Evolutionary conservation across 2,888 invertebrate species (phyloP).

Genomic region (Andrena marginata): DNA sequence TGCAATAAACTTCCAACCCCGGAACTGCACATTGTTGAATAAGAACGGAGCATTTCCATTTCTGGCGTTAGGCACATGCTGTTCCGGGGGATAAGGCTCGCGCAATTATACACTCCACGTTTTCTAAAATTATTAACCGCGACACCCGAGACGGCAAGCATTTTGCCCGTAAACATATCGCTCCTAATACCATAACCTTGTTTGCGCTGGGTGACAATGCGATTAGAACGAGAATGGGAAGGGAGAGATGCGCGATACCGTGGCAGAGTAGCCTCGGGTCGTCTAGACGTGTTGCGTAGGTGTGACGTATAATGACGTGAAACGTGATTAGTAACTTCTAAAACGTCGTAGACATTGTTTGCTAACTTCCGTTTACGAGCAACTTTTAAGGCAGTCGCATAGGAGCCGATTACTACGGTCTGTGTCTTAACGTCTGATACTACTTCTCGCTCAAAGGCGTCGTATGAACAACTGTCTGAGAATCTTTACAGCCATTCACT

Average conservation of each 20-base stretch:
- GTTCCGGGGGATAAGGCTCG: conserved; percentile 20
- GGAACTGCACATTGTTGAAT: background rate
- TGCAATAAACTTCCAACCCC: background rate
- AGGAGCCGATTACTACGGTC: background rate
- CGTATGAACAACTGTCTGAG: too few species aligned
- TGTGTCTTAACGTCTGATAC: conserved; percentile 9
- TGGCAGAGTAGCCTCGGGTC: conserved; percentile 54
- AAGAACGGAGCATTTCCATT: conserved; percentile 6
- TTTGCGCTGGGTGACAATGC: conserved; percentile 68
- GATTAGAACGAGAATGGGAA: conserved; percentile 63
- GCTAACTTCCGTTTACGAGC: conserved; percentile 47
- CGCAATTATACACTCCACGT: conserved; percentile 16
- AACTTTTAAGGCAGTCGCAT: conserved; percentile 41
- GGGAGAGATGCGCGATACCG: conserved; percentile 37
- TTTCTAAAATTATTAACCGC: conserved; percentile 62
- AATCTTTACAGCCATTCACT: too few species aligned
- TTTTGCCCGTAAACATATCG: conserved; percentile 58
- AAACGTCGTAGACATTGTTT: conserved; percentile 54
- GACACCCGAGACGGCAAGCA: conserved; percentile 40
- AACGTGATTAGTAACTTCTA: conserved; percentile 59
- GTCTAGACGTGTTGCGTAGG: conserved; percentile 56
- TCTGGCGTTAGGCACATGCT: conserved; percentile 2
- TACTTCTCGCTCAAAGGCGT: background rate
- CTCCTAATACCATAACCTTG: conserved; percentile 69
- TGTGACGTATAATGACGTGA: conserved; percentile 55